Base-by-base conservation (phyloP, 2,797 vertebrate genomes). In the Tauraco hartlaubi region DNA sequence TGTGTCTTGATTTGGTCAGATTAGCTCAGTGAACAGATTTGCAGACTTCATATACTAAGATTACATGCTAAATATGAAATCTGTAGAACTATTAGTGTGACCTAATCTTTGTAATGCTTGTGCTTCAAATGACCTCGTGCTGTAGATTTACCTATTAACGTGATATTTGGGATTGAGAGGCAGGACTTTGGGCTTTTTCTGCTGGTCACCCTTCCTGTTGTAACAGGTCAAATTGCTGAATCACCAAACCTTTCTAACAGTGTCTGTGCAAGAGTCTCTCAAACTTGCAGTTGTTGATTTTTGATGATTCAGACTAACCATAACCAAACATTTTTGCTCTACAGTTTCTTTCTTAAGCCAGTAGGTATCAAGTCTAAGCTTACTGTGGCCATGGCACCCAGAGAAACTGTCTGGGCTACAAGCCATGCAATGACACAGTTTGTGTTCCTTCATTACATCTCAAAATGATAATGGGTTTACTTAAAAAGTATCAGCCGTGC, bases 391-490 rank as follows among this genome's bases (percentile, higher is more conserved):
- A 3, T 18, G 14, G 39, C 17, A 61, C 23, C 26, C 39, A 67
- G 29, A 77, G 67, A 51, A 88, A 46, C 9, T 33, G 35, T 55
- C 41, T 54, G 43, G 41, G 41, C 18, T 62, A 44, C 6, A 6
- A 11, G 12, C 29, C 12, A 6, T 49, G 9, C 13, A 33, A 12
- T 26, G 16, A 15, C 19, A 12, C 0, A 0, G 12, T 67, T 66
- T 77, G 12, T 48, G 25, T 66, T 73, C 9, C 31, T 64, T 52
- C 69, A 6, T 58, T 68, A 29, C 17, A 37, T 15, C 37, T 52
- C 29, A 48, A 66, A 74, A 69, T 46, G 1, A 31, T 62, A 25
- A 46, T 63, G 52, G n/a, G 5, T 46, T 54, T 68, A 23, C 17
- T 46, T 88, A 11, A 46, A 46, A 84, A 12, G 8, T 55, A 20